Conservation (phyloP, 2,888 invertebrate species). For the Spicauda simplicius region DNA sequence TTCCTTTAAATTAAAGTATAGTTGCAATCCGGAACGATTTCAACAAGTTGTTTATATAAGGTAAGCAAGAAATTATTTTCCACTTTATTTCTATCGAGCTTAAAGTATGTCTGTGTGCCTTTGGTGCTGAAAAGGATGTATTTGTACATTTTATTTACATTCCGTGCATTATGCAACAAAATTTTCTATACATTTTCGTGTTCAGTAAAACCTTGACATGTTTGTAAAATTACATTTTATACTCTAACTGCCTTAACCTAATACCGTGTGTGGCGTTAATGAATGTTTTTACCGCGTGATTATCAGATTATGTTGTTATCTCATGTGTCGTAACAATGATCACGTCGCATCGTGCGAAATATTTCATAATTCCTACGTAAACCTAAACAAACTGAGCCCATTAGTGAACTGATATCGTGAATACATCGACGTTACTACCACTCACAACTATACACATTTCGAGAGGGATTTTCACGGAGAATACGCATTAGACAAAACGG, state of each 20-base stretch:
- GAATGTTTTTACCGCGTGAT: conserved; percentile 76
- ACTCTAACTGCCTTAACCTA: conserved; percentile 48
- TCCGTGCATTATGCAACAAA: conserved; percentile 30
- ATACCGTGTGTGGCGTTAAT: conserved; percentile 67
- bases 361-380: conserved; percentile 48
- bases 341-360: conserved; percentile 52
- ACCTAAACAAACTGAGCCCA: conserved; percentile 54
- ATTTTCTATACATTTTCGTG: conserved; percentile 48
- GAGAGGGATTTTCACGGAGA: conserved; percentile 33
- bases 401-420: conserved; percentile 70
- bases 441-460: conserved; percentile 37
- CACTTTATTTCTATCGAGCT: neutral
- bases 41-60: conserved; percentile 1
- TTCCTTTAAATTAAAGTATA: neutral
- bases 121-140: neutral
- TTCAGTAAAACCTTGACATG: conserved; percentile 55
- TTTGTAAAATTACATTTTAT: conserved; percentile 56
- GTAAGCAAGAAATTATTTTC: neutral
- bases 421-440: conserved; percentile 38
- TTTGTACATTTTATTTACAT: conserved; percentile 16
- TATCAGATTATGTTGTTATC: conserved; percentile 79
- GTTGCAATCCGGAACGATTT: neutral
- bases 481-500: conserved; percentile 41
- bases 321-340: conserved; percentile 68
- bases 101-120: neutral